Evolutionary conservation across 2,113 vertebrate species (phyloP).

Genomic region (Aptenodytes forsteri): DNA sequence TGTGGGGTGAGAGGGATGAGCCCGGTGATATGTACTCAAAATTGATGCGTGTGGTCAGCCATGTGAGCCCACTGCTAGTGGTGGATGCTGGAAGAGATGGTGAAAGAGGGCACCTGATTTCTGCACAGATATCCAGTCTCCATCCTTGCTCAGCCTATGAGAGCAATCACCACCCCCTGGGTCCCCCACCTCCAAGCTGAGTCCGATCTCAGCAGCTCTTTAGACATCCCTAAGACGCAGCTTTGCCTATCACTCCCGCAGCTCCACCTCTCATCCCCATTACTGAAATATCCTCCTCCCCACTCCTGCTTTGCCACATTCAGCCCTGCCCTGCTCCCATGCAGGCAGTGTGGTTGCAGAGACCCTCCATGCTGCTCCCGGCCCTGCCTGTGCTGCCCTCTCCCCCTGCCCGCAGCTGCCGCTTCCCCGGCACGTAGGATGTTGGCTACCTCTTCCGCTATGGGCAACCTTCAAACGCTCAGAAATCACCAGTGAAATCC

Average conservation of each 20-base stretch:
- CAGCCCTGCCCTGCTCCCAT: neutral
- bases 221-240: neutral
- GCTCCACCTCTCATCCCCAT: neutral
- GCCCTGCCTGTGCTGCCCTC: neutral
- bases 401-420: neutral
- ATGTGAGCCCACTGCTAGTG: neutral
- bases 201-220: neutral
- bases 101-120: fast-evolving
- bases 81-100: neutral
- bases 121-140: neutral
- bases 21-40: fast-evolving
- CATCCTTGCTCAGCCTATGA: neutral
- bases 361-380: neutral
- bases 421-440: neutral
- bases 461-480: slow-evolving; percentile 32
- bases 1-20: neutral
- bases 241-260: neutral
- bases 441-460: neutral
- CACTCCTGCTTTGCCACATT: neutral
- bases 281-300: neutral
- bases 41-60: neutral
- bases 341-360: neutral
- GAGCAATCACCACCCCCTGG: too few relatives aligned
- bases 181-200: neutral
- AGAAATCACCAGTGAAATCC: slow-evolving; percentile 34